Percentiles rank a stretch among this genome's conserved stretches.
Conservation (phyloP, 2,797 vertebrate genomes). For the Nannoperca obscura region DNA sequence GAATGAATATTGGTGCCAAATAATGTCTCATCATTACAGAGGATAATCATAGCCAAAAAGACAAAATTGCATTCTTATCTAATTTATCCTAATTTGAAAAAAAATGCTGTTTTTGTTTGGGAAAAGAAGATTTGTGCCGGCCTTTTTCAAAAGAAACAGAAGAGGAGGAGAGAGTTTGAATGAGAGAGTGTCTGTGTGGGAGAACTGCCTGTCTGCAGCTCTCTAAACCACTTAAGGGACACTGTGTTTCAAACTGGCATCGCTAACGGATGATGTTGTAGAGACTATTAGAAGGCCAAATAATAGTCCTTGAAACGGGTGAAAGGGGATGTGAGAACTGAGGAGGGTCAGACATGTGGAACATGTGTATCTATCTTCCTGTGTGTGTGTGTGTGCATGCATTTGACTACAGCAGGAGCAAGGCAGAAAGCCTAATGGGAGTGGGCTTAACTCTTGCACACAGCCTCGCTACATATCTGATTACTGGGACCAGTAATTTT, state of each 20-base stretch:
- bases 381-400: conserved; percentile 60
- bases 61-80: conserved; percentile 64
- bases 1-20: conserved; percentile 47
- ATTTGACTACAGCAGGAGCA: conserved; percentile 76
- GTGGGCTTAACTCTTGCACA: conserved; percentile 88
- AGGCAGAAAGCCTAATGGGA: conserved; percentile 87
- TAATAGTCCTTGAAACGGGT: conserved; percentile 79
- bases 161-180: conserved; percentile 25
- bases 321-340: conserved; percentile 78
- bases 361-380: conserved; percentile 69
- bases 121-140: conserved; percentile 45
- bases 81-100: conserved; percentile 66
- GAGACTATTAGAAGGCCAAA: conserved; percentile 79
- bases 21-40: conserved; percentile 66
- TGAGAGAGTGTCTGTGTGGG: conserved; percentile 30
- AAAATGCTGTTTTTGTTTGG: conserved; percentile 66
- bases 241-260: conserved; percentile 80
- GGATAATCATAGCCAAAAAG: conserved; percentile 62
- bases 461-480: conserved; percentile 89
- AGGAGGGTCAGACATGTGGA: conserved; percentile 77
- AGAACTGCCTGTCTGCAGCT: conserved; percentile 58
- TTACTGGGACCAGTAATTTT: conserved; percentile 89
- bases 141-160: conserved; percentile 24
- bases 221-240: conserved; percentile 74
- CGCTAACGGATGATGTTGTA: conserved; percentile 76